These are phyloP conservation scores for Sorex fumeus DNA, from an alignment of 2,113 vertebrate species.

Conservation along the genomic window DNA sequence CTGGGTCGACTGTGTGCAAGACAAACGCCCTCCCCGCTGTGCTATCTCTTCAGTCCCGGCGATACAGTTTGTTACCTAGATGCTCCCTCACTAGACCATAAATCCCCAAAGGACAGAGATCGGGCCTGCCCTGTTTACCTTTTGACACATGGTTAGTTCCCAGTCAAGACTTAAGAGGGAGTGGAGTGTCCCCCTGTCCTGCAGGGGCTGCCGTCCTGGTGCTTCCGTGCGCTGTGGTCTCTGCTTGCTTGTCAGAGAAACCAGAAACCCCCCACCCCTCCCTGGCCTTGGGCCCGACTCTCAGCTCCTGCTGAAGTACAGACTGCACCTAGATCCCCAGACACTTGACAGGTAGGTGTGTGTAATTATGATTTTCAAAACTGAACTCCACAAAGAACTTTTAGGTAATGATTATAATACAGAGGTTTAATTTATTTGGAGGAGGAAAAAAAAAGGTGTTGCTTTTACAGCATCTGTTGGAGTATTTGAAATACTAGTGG, in stretches of 20 bases:
- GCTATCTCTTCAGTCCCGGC: no score
- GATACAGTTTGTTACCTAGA: no score
- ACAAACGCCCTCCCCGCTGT: no score
- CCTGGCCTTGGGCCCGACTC: constrained; percentile 30
- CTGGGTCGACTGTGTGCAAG: no score
- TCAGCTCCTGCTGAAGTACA: constrained; percentile 26
- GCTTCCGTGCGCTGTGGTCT: background rate
- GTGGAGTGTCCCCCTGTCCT: background rate
- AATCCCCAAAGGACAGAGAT: background rate
- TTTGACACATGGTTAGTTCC: background rate
- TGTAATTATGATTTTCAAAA: constrained; percentile 65
- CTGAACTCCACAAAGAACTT: constrained; percentile 68
- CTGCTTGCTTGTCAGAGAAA: constrained; percentile 56
- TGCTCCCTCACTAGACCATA: background rate
- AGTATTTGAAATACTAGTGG: constrained; percentile 66
- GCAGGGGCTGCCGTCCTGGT: background rate
- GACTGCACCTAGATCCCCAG: constrained; percentile 6
- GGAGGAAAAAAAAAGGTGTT: background rate
- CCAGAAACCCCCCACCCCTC: background rate
- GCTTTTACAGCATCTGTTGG: constrained; percentile 54
- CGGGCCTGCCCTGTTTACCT: constrained; percentile 6
- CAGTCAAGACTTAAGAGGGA: constrained; percentile 24
- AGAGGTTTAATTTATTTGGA: constrained; percentile 74
- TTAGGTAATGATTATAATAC: constrained; percentile 73
- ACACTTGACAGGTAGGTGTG: constrained; percentile 62